These are phyloP conservation scores for Sceloporus tristichus DNA, from an alignment of 2,113 vertebrate genomes.

Conservation along the genomic window DNA sequence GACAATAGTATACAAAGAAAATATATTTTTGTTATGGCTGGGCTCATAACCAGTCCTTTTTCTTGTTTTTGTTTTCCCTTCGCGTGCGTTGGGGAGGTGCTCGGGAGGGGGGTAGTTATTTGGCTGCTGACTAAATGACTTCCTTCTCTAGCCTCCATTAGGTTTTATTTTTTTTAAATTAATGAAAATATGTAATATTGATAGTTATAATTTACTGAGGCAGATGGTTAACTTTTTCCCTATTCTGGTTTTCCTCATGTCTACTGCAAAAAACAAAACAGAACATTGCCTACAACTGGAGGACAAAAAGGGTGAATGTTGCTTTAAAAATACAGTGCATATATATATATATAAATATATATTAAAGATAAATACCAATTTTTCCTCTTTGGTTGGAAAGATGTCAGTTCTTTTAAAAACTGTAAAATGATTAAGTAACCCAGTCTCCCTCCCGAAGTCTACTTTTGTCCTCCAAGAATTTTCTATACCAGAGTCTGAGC, in stretches of 20 bases:
- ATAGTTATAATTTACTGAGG: constrained; percentile 88
- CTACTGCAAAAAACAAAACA: constrained; percentile 73
- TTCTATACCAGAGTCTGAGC: constrained; percentile 84
- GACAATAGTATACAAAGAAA: constrained; percentile 90
- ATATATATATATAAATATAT: constrained; percentile 84
- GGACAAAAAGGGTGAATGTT: constrained; percentile 86
- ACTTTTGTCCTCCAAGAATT: constrained; percentile 87
- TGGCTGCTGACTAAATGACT: constrained; percentile 65
- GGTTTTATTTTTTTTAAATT: constrained; percentile 87
- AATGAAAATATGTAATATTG: constrained; percentile 90
- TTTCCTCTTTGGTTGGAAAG: constrained; percentile 83
- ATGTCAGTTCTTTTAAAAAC: constrained; percentile 82
- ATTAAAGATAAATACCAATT: constrained; percentile 83
- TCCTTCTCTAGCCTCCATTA: constrained; percentile 78
- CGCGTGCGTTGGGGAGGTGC: constrained; percentile 75
- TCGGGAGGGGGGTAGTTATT: constrained; percentile 40
- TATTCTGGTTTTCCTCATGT: constrained; percentile 82
- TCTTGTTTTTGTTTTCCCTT: constrained; percentile 65
- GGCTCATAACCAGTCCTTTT: constrained; percentile 71
- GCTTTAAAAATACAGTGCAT: constrained; percentile 84
- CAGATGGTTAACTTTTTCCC: constrained; percentile 85
- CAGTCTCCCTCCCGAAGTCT: constrained; percentile 74
- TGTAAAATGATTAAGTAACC: constrained; percentile 72
- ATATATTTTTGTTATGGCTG: constrained; percentile 96
- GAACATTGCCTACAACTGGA: constrained; percentile 85